Percentiles rank a stretch among this genome's conserved stretches.
phyloP scores from a whole-genome alignment of 2,113 vertebrate genomes.

The Callopanchax toddi region DNA sequence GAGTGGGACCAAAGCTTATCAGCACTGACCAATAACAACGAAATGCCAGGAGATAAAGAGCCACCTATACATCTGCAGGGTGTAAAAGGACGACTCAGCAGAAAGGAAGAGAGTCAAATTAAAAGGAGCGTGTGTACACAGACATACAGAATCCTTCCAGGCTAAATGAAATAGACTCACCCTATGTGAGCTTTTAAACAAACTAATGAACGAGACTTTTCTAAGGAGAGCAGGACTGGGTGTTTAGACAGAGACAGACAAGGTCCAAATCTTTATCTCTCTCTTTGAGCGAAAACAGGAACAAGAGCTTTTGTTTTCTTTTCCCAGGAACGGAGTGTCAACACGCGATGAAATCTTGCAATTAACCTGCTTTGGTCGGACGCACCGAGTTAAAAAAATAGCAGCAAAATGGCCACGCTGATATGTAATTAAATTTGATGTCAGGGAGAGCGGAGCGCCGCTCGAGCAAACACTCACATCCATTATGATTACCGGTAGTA shows the following conservation, averaged over 20 bases:
- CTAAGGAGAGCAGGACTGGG: conserved; percentile 26
- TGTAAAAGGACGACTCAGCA: conserved; percentile 39
- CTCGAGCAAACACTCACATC: conserved; percentile 13
- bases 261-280: conserved; percentile 10
- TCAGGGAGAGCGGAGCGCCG: conserved; percentile 16
- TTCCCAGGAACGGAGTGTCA: conserved; percentile 26
- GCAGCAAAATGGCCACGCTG: conserved; percentile 17
- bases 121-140: conserved; percentile 57
- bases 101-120: conserved; percentile 42
- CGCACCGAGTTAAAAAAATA: conserved; percentile 26
- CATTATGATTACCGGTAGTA: conserved; percentile 46
- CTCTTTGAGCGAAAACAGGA: background rate
- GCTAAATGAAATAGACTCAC: conserved; percentile 55
- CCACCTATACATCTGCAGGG: conserved; percentile 37
- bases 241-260: conserved; percentile 42
- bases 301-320: conserved; percentile 5
- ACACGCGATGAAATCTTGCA: background rate
- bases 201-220: conserved; percentile 44
- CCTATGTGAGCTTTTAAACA: conserved; percentile 63
- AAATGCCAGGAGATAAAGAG: conserved; percentile 36
- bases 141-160: conserved; percentile 50
- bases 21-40: conserved; percentile 5
- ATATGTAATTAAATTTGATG: conserved; percentile 39
- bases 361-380: conserved; percentile 18
- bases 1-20: conserved; percentile 21